Conservation (phyloP, 2,113 vertebrate species). For the Scophthalmus maximus region DNA sequence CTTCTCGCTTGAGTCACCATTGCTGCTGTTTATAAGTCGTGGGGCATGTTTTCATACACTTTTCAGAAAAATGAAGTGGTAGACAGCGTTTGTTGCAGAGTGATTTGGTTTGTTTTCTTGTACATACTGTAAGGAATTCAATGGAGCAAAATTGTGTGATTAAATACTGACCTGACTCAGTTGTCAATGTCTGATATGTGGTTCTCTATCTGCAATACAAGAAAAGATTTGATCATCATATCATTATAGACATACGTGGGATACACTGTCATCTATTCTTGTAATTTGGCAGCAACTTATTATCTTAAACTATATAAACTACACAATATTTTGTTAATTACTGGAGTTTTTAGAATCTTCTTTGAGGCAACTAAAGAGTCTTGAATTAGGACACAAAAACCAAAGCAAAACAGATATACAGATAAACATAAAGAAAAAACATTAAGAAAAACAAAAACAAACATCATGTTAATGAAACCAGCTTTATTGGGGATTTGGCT, state of each 20-base stretch:
- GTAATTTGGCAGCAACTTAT: background rate
- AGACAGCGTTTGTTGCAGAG: background rate
- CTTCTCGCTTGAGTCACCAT: background rate
- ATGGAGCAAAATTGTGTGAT: background rate
- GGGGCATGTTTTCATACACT: background rate
- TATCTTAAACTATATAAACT: background rate
- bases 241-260: background rate
- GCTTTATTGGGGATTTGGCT: too few species aligned
- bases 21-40: background rate
- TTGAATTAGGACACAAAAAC: too few species aligned
- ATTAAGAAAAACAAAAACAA: too few species aligned
- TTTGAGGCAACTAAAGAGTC: background rate
- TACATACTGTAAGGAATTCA: background rate
- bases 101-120: background rate
- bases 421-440: background rate
- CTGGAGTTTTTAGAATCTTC: too few species aligned
- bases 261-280: background rate
- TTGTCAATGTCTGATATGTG: slow-evolving; percentile 83
- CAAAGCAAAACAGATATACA: too few species aligned
- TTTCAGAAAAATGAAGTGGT: background rate
- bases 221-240: slow-evolving; percentile 20
- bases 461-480: too few species aligned
- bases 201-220: slow-evolving; percentile 77
- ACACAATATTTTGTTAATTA: background rate
- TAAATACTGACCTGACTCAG: slow-evolving; percentile 74